A percentile compares a stretch with the other conserved stretches of the same genome.
These are phyloP conservation scores for Poeciliopsis occidentalis DNA, from an alignment of 2,113 vertebrate species.

Conservation along the genomic window DNA sequence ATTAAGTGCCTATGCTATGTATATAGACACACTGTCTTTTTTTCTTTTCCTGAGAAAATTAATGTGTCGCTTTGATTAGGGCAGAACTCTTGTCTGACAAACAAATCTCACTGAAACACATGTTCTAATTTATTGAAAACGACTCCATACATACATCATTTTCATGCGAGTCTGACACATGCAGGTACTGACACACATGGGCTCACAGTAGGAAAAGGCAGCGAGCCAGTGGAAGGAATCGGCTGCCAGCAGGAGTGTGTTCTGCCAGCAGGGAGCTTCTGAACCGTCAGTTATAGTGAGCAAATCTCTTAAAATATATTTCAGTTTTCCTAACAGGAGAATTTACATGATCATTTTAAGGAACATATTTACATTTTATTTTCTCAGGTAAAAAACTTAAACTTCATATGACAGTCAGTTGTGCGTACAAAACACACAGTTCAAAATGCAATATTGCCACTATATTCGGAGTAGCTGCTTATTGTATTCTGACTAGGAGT, in stretches of 20 bases:
- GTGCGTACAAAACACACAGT: not conserved
- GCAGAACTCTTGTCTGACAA: not conserved
- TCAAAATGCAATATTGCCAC: not conserved
- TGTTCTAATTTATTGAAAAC: too few relatives aligned
- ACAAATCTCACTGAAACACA: not conserved
- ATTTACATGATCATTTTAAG: conserved; percentile 14
- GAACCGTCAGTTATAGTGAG: conserved; percentile 19
- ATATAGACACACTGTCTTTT: too few relatives aligned
- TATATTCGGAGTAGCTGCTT: not conserved
- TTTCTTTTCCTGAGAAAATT: too few relatives aligned
- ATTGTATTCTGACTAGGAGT: not conserved
- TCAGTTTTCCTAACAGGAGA: conserved; percentile 18
- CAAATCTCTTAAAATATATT: conserved; percentile 31
- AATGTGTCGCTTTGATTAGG: too few relatives aligned
- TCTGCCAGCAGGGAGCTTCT: conserved; percentile 28
- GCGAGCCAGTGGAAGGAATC: conserved; percentile 49
- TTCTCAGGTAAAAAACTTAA: not conserved
- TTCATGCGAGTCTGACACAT: conserved; percentile 1
- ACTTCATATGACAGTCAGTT: too few relatives aligned
- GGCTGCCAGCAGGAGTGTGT: conserved; percentile 50
- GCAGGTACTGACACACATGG: conserved; percentile 18
- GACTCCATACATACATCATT: conserved; percentile 2
- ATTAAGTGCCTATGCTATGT: too few relatives aligned
- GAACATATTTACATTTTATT: conserved; percentile 1
- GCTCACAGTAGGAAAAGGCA: conserved; percentile 18